Base-by-base conservation (phyloP, 2,888 invertebrate species). In the Epirrhoe alternata region DNA sequence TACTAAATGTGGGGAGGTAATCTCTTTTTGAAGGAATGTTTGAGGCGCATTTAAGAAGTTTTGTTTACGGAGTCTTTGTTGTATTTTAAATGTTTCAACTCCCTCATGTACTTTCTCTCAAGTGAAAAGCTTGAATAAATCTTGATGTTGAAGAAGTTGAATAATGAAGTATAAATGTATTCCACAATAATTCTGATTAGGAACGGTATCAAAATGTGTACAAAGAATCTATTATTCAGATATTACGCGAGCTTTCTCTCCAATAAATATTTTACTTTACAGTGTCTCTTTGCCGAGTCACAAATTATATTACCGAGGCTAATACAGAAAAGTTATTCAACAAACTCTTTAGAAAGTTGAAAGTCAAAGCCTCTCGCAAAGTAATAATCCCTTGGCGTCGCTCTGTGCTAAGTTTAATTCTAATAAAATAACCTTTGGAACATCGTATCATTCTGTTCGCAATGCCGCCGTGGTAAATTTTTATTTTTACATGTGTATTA, bases 241-340 rank as follows among this genome's bases (percentile, higher is more conserved):
- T 65, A 70, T 73, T 68, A 67, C 62, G 52, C 69, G 50, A 68
- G 47, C 49, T 55, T 59, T 67, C 59, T 61, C 65, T 75, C 69
- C 75, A 68, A 72, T 74, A 75, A 71, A 70, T 61, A 68, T 70
- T 72, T 61, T 70, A 75, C 72, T 77, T 76, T 74, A 68, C 76
- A 75, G 74, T 80, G 77, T 78, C 78, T 80, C 75, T 76, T 75
- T 76, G 75, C 75, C 73, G 74, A 77, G 76, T 82, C 77, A 80
- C 81, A 84, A 85, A 87, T 87, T 83, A 79, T 83, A 86, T 84
- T 84, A 85, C 83, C 77, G 78, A 74, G 79, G 82, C 83, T 86
- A 85, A 85, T 84, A 84, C 79, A 84, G 84, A 84, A 86, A 87
- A 86, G 83, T 83, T 86, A 86, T 87, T 83, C 84, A 85, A 84